Base-by-base conservation (phyloP, 2,797 vertebrate genomes). In the Leptoclinus maculatus region DNA sequence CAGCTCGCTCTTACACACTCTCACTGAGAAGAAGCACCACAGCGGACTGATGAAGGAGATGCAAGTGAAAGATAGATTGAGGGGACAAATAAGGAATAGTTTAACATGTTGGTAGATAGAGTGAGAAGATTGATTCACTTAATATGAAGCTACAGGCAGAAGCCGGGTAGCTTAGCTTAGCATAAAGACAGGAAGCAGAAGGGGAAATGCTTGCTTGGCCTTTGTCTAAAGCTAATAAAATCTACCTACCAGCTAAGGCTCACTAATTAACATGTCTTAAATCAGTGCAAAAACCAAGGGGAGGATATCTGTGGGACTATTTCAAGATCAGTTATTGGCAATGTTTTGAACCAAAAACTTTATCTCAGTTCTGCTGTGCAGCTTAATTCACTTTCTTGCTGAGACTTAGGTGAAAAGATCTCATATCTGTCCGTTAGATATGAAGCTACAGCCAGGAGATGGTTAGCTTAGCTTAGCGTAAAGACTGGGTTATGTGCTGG, bases 1-100 rank as follows among this genome's bases (percentile, higher is more conserved):
- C 85, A 74, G 69, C 43, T 79, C 19, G 13, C 58, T 70, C 71
- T 53, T 27, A 69, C 70, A 76, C 60, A 59, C 43, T 34, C 43
- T 47, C 32, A 69, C 17, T 12, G 39, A 27, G 36, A 65, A 73
- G 47, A 71, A 78, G 70, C 74, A 16, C 13, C 12, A 56, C 39
- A 12, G 51, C 49, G 62, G 34, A 67, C 53, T 32, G 13, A 66
- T 58, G 34, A 41, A 7, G 6, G 27, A 68, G 36, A 16, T 7
- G 12, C 21, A n/a, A 17, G 29, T 25, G 16, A 62, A 27, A n/a
- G 16, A 9, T 49, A 32, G n/a, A 36, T 2, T 21, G 0, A 67
- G 11, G 16, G 17, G 29, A 27, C 7, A 9, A 66, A 38, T 11
- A 5, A 36, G 57, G 57, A 11, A 16, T 7, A 14, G 51, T 54